Conservation (phyloP, 2,113 vertebrate species). For the Protobothrops flavoviridis region DNA sequence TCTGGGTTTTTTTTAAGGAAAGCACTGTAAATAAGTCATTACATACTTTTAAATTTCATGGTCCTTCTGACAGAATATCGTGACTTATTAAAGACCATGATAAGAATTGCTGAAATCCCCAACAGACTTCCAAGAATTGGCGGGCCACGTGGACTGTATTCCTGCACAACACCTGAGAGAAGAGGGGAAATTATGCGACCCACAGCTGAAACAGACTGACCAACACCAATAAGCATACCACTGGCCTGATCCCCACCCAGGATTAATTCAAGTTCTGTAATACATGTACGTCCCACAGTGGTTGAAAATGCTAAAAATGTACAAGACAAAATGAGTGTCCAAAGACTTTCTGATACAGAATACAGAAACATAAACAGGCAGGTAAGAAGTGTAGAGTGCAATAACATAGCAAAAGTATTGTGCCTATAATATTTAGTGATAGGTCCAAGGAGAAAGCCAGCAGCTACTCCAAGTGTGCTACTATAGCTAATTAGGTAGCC, state of each 20-base stretch:
- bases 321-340: constrained; percentile 80
- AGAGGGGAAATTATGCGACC: constrained; percentile 85
- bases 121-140: constrained; percentile 81
- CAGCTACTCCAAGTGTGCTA: constrained; percentile 85
- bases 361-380: constrained; percentile 79
- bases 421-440: constrained; percentile 80
- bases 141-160: constrained; percentile 90
- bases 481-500: constrained; percentile 91
- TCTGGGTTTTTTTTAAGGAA: background rate
- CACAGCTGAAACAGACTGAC: constrained; percentile 91
- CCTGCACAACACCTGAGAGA: constrained; percentile 88
- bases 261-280: constrained; percentile 87
- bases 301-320: constrained; percentile 90
- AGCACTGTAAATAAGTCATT: constrained; percentile 11
- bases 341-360: constrained; percentile 68
- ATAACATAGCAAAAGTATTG: constrained; percentile 77
- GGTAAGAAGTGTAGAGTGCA: constrained; percentile 85
- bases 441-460: constrained; percentile 84
- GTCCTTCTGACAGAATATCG: constrained; percentile 13
- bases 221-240: constrained; percentile 86
- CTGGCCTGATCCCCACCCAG: constrained; percentile 79
- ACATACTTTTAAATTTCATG: constrained; percentile 61
- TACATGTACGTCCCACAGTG: constrained; percentile 83
- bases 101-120: constrained; percentile 77
- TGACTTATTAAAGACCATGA: constrained; percentile 70